A percentile compares a stretch with the other conserved stretches of the same genome.
Evolutionary conservation across 1,140 invertebrate genomes (phyloP).

Genomic region (Euura saliciscinereae): DNA sequence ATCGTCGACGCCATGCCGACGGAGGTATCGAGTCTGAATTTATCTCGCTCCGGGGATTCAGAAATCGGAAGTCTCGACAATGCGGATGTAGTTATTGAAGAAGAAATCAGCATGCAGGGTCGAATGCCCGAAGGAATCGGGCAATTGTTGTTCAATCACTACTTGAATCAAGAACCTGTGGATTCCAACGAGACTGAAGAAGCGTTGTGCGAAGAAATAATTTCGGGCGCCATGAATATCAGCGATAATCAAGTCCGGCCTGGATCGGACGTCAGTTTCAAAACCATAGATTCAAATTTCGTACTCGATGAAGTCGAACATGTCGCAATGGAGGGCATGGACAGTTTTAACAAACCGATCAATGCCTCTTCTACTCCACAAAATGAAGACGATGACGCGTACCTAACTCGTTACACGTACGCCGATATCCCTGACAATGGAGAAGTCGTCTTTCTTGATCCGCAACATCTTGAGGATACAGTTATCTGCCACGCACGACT

Average conservation of each 20-base stretch:
- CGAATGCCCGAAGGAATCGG: neutral
- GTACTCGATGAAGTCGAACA: neutral
- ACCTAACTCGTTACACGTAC: neutral
- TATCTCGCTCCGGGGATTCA: neutral
- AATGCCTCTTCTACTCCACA: neutral
- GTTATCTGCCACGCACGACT: neutral
- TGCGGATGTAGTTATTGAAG: slow-evolving; percentile 17
- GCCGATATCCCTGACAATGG: neutral
- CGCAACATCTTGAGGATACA: neutral
- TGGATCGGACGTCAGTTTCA: neutral
- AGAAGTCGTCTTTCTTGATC: neutral
- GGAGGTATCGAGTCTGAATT: neutral
- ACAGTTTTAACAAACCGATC: neutral
- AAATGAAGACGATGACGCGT: neutral
- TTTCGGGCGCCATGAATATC: neutral
- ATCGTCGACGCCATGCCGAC: neutral
- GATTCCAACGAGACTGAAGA: neutral
- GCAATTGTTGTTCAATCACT: neutral
- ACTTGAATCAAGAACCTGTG: neutral
- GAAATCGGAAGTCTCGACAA: neutral
- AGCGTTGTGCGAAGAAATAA: neutral
- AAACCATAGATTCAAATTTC: neutral
- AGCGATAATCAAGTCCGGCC: neutral
- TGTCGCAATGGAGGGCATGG: neutral
- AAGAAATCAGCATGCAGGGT: neutral